Percentiles rank a stretch among this genome's conserved stretches.
Evolutionary conservation across 2,113 vertebrate genomes (phyloP).

Genomic region (Furnarius figulus): DNA sequence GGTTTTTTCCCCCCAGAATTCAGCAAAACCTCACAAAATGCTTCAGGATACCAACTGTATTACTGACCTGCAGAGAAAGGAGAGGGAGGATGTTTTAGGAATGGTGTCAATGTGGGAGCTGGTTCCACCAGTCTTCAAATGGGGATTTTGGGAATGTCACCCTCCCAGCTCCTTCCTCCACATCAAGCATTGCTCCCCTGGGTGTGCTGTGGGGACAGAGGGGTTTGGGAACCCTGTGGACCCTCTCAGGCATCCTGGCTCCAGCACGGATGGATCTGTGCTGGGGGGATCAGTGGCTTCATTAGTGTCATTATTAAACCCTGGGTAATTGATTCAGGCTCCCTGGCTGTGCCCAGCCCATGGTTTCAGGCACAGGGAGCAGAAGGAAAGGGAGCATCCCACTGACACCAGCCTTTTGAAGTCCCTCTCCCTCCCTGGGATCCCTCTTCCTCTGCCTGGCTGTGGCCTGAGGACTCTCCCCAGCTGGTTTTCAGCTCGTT

Average conservation of each 20-base stretch:
- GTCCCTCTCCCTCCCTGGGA: neutral
- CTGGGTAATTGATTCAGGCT: conserved; percentile 31
- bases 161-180: neutral
- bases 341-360: neutral
- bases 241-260: no score
- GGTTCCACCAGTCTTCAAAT: neutral
- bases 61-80: neutral
- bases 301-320: neutral
- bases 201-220: rapidly evolving
- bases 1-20: neutral
- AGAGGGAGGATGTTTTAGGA: neutral
- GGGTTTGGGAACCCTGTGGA: neutral
- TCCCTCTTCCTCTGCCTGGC: neutral
- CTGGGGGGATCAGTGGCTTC: neutral
- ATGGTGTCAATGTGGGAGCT: neutral
- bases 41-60: neutral
- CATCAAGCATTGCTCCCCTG: neutral
- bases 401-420: conserved; percentile 46
- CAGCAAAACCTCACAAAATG: neutral
- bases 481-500: neutral
- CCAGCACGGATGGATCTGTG: neutral
- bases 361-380: neutral
- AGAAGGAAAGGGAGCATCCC: neutral
- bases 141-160: neutral
- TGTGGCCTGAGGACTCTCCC: neutral